These are phyloP conservation scores for Cotesia glomerata DNA, from an alignment of 1,140 invertebrate species.

Conservation along the genomic window DNA sequence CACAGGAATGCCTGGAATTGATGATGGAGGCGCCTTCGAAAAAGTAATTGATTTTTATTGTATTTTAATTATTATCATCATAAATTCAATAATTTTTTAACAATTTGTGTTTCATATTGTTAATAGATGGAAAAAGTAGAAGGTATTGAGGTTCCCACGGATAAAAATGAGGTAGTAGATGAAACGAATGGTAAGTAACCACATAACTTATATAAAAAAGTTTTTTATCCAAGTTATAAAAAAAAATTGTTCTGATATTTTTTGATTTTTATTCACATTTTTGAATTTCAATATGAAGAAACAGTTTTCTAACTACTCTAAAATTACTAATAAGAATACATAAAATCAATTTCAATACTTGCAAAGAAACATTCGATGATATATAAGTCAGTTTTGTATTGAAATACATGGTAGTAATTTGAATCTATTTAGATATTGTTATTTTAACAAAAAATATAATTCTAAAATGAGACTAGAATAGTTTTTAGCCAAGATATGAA, in stretches of 20 bases:
- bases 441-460: too few species aligned
- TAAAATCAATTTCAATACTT: too few species aligned
- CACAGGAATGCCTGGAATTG: conserved; percentile 49
- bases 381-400: too few species aligned
- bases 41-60: too few species aligned
- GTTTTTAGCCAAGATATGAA: too few species aligned
- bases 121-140: conserved; percentile 41
- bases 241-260: not conserved
- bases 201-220: conserved; percentile 2
- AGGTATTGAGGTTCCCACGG: conserved; percentile 37
- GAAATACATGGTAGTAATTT: too few species aligned
- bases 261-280: not conserved
- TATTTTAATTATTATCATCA: too few species aligned
- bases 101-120: too few species aligned
- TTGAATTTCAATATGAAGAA: not conserved
- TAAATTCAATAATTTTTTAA: conserved; percentile 10
- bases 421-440: too few species aligned
- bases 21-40: conserved; percentile 47
- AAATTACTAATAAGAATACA: too few species aligned
- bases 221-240: not conserved
- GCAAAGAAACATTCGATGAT: too few species aligned
- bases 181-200: conserved; percentile 50
- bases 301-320: not conserved
- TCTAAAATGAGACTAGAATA: too few species aligned
- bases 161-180: conserved; percentile 52